These are phyloP conservation scores for Allobates femoralis DNA, from an alignment of 2,797 vertebrate genomes.

Conservation along the genomic window DNA sequence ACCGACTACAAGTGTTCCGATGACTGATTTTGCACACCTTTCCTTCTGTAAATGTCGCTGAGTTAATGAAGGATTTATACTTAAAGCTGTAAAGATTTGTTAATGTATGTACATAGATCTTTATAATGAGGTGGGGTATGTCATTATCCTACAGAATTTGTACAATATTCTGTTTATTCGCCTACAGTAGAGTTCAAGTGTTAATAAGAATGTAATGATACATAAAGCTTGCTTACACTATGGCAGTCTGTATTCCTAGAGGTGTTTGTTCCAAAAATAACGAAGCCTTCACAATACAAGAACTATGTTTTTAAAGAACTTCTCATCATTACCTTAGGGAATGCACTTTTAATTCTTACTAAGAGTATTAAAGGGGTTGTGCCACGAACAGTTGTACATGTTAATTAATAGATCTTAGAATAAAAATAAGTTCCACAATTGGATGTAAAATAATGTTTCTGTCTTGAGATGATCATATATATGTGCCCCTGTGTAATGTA, in stretches of 20 bases:
- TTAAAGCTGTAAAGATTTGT: conserved; percentile 27
- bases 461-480: no score
- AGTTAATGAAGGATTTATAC: conserved; percentile 2
- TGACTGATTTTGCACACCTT: neutral
- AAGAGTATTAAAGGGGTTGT: neutral
- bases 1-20: neutral
- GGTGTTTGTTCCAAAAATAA: neutral
- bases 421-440: no score
- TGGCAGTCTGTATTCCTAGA: no score
- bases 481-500: no score
- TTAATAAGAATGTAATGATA: neutral
- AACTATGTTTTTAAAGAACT: neutral
- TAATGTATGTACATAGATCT: conserved; percentile 31
- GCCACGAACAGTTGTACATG: no score
- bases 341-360: neutral
- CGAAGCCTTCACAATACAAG: neutral
- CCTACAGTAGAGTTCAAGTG: neutral
- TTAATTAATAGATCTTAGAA: no score
- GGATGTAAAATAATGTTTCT: no score
- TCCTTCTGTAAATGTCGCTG: neutral
- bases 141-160: neutral
- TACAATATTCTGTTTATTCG: conserved; percentile 4
- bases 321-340: neutral
- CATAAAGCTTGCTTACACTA: neutral
- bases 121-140: neutral